Evolutionary conservation across 2,113 vertebrate species (phyloP), one percentile per base, ranked within the genome.

Genomic region (Erythrocercus mccallii): DNA sequence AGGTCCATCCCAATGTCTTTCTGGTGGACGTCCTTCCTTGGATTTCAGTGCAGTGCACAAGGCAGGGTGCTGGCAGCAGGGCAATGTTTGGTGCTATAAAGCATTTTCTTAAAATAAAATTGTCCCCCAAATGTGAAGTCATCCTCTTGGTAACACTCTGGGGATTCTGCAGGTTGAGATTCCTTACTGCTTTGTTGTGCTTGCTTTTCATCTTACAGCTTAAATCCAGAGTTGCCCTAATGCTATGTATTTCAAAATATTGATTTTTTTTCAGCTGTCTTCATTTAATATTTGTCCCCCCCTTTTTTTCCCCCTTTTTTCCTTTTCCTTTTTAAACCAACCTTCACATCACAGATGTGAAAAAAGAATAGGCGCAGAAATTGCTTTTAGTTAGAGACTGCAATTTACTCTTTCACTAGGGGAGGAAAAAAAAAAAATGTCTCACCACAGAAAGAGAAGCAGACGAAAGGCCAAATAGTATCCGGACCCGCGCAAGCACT

Each of bases 201-300:
- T 81, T 72, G 78, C 90, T 96, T 91, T 83, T 93, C 72, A 93
- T 92, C 33, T 96, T 73, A 10, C 27, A 73, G 66, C 65, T 91
- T 56, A 81, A 92, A 95, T 69, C 64, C 79, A 93, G 86, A 81
- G 31, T 58, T 80, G 69, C 74, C 74, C 60, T 88, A 92, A 94
- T 81, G 81, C 73, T 91, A 64, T 78, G 79, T 71, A 86, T 94
- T 90, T 90, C 94, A 93, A 37, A 84, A 80, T 94, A 92, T 95
- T 95, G 94, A 95, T 96, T 91, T 95, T 91, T 69, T 70, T 68
- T 70, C n/a, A 56, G 54, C 82, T 44, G 42, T 64, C 60, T 89
- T 87, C 38, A 50, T 92, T 81, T 78, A 77, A 86, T 88, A 70
- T 86, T 81, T 40, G 90, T 48, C 3, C 6, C 25, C 24, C 22